phyloP scores from a whole-genome alignment of 2,888 invertebrate genomes.

The Thymelicus acteon region DNA sequence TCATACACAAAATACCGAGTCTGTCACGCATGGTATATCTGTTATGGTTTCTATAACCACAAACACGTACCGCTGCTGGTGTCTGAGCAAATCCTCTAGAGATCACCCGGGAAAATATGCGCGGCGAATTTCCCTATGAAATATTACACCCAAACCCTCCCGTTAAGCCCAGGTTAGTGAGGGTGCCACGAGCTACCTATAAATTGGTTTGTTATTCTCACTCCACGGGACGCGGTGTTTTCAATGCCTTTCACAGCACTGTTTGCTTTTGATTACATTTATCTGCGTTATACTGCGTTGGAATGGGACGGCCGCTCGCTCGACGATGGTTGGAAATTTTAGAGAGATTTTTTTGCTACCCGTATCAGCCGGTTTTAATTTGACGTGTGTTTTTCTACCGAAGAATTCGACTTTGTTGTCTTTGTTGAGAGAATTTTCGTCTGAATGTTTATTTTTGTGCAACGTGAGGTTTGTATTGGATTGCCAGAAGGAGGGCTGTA shows the following conservation, averaged over 20 bases:
- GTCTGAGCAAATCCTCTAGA: constrained; percentile 59
- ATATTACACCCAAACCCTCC: constrained; percentile 38
- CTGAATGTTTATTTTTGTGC: constrained; percentile 2
- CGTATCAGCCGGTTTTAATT: constrained; percentile 28
- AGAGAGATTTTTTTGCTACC: constrained; percentile 18
- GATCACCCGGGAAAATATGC: constrained; percentile 52
- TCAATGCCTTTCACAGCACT: constrained; percentile 36
- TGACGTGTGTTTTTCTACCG: constrained; percentile 22
- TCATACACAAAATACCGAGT: not conserved
- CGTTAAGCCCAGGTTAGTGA: constrained; percentile 32
- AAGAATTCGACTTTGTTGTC: constrained; percentile 7
- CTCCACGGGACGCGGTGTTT: constrained; percentile 32
- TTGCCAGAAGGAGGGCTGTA: not conserved
- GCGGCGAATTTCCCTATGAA: constrained; percentile 64
- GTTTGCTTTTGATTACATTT: constrained; percentile 39
- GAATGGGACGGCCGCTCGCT: constrained; percentile 23
- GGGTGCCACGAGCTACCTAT: constrained; percentile 24
- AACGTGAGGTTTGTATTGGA: not conserved
- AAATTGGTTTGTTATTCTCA: constrained; percentile 37
- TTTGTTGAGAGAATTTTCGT: constrained; percentile 11
- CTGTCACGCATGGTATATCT: constrained; percentile 4
- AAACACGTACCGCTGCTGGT: constrained; percentile 15
- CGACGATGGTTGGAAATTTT: constrained; percentile 18
- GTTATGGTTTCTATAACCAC: constrained; percentile 12
- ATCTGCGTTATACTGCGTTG: constrained; percentile 36